Conservation (phyloP, 1,140 invertebrate genomes). For the Ditylenchus dipsaci region DNA sequence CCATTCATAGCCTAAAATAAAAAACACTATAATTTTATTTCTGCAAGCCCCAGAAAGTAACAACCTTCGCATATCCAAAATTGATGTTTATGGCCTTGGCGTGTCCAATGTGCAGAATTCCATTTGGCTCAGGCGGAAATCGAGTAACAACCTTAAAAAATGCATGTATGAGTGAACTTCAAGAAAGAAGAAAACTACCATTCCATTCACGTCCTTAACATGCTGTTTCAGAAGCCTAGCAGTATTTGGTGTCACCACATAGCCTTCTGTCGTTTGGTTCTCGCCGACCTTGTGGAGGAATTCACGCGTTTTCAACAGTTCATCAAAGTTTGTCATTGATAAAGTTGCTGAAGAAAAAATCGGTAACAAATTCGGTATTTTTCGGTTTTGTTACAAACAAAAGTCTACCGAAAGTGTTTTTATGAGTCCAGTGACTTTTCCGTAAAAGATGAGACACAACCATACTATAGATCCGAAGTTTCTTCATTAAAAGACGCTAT, state of each 20-base stretch:
- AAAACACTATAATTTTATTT: not conserved
- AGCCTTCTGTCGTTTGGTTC: slow-evolving; percentile 96
- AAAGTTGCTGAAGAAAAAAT: not conserved
- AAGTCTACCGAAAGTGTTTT: no score
- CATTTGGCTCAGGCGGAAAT: slow-evolving; percentile 99
- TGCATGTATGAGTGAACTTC: not conserved
- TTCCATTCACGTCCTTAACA: slow-evolving; percentile 75
- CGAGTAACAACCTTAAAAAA: slow-evolving; percentile 72
- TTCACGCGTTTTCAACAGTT: not conserved
- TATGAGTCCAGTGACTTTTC: no score
- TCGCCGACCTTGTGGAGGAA: slow-evolving; percentile 95
- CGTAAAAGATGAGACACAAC: no score
- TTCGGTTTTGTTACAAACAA: no score
- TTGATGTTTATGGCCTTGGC: slow-evolving; percentile 99
- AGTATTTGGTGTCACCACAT: slow-evolving; percentile 85
- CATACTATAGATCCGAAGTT: no score
- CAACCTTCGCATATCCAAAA: slow-evolving; percentile 87
- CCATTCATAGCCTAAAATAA: slow-evolving; percentile 64
- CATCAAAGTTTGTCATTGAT: not conserved
- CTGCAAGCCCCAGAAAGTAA: not conserved
- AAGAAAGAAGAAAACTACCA: slow-evolving; percentile 61
- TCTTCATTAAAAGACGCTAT: no score
- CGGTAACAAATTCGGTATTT: no score
- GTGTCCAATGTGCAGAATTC: slow-evolving; percentile 97
- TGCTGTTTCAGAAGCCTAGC: slow-evolving; percentile 78